phyloP scores from a whole-genome alignment of 30 jellyfish, hydroid and myxozoan species.

The Chrysaora quinquecirrha region DNA sequence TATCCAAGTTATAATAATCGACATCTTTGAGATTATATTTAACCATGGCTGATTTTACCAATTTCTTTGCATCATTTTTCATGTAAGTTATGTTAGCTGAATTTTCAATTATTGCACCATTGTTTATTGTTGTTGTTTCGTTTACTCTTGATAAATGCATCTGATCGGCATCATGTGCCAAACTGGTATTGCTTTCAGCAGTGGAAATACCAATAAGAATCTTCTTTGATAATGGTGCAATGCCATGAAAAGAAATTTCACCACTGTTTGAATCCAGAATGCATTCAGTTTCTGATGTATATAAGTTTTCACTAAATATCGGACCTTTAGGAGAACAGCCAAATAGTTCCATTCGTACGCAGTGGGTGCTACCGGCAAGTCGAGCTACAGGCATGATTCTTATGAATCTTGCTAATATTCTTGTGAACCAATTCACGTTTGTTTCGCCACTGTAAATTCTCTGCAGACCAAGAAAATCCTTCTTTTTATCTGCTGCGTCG shows the following conservation, averaged over 20 bases:
- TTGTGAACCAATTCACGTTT: slow-evolving; percentile 28
- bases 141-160: not conserved
- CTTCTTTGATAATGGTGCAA: not conserved
- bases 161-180: slow-evolving; percentile 14
- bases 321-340: slow-evolving; percentile 26
- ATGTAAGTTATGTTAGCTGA: not conserved
- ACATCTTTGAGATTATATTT: not conserved
- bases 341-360: slow-evolving; percentile 37
- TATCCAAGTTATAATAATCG: not conserved
- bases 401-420: not conserved
- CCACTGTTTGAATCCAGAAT: not conserved
- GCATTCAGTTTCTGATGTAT: not conserved
- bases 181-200: not conserved
- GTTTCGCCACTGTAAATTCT: not conserved
- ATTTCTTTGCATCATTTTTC: not conserved
- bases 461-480: not conserved
- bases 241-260: not conserved
- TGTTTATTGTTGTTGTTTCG: not conserved
- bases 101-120: not conserved
- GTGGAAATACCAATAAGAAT: slow-evolving; percentile 13
- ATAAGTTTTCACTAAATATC: not conserved
- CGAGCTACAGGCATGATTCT: slow-evolving; percentile 9
- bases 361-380: not conserved
- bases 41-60: not conserved
- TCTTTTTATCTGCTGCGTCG: not conserved